phyloP scores from a whole-genome alignment of 1,140 invertebrate genomes.

The Drosophila punjabiensis region DNA sequence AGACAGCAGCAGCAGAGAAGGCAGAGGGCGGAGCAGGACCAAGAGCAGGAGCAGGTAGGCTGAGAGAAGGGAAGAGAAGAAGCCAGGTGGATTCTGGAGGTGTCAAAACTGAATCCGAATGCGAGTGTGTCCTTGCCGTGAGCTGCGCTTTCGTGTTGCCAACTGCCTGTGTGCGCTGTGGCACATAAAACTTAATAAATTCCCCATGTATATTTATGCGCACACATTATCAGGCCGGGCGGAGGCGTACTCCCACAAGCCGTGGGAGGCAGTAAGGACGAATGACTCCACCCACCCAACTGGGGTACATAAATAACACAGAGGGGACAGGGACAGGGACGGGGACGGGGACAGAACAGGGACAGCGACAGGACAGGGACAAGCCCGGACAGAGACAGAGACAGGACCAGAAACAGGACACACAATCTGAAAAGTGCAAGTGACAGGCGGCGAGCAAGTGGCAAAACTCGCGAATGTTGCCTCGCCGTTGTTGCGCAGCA shows the following conservation, averaged over 20 bases:
- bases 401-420: slow-evolving; percentile 21
- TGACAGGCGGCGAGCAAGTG: slow-evolving; percentile 51
- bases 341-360: neutral
- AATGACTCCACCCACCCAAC: neutral
- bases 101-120: slow-evolving; percentile 32
- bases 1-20: slow-evolving; percentile 22
- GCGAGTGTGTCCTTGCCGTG: slow-evolving; percentile 38
- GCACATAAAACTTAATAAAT: slow-evolving; percentile 78
- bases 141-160: slow-evolving; percentile 52
- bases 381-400: neutral
- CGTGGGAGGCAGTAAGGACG: neutral
- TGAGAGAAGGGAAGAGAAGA: neutral
- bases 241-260: slow-evolving; percentile 20
- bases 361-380: neutral
- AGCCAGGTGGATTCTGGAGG: neutral
- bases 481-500: slow-evolving; percentile 3
- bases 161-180: slow-evolving; percentile 49
- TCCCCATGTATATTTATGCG: slow-evolving; percentile 76
- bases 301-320: slow-evolving; percentile 38
- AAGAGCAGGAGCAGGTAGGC: neutral
- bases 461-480: slow-evolving; percentile 30
- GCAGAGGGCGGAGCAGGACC: neutral
- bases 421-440: slow-evolving; percentile 54
- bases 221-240: slow-evolving; percentile 68
- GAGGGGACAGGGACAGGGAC: neutral